These are phyloP conservation scores for Spatulosminthurus flaviceps DNA, from an alignment of 2,888 invertebrate species.

Conservation along the genomic window DNA sequence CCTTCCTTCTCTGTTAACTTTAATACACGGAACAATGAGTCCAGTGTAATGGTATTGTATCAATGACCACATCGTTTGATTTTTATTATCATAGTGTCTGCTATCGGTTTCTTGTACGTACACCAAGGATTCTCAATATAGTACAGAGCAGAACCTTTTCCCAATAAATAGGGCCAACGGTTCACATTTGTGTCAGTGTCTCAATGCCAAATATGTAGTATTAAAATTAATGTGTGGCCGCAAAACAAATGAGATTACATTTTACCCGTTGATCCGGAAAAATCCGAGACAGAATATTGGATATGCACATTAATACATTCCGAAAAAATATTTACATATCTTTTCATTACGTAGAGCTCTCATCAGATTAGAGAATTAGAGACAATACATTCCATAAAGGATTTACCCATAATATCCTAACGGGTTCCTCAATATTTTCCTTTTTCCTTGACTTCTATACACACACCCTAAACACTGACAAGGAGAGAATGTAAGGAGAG, in stretches of 20 bases:
- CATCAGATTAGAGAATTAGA: background rate
- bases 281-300: background rate
- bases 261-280: background rate
- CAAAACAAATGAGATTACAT: background rate
- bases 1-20: too few species aligned
- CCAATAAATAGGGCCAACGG: constrained; percentile 27
- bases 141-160: too few species aligned
- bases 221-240: background rate
- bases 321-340: background rate
- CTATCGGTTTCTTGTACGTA: too few species aligned
- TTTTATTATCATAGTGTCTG: too few species aligned
- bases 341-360: background rate
- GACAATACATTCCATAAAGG: constrained; percentile 1
- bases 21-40: too few species aligned
- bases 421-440: background rate
- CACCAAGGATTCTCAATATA: too few species aligned
- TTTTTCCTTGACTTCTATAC: background rate
- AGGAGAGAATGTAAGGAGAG: too few species aligned
- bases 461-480: too few species aligned
- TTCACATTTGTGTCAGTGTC: constrained; percentile 42
- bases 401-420: background rate
- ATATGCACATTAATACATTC: background rate
- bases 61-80: too few species aligned
- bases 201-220: constrained; percentile 19
- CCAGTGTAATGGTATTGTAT: too few species aligned